These are phyloP conservation scores for Scaptomyza parva DNA, from an alignment of 2,888 invertebrate species.

Conservation along the genomic window DNA sequence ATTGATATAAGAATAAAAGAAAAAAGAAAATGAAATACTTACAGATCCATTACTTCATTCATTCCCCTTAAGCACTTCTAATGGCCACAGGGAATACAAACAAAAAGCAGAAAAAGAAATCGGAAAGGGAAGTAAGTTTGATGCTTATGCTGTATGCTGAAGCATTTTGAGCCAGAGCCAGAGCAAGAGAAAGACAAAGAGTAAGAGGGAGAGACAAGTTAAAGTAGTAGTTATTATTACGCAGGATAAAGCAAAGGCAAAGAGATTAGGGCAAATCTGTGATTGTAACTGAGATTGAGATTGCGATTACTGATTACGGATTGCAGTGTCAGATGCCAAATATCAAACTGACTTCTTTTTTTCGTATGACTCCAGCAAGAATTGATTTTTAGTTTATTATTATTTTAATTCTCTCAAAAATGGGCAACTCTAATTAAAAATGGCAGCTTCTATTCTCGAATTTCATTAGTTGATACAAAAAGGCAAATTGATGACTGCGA, in stretches of 20 bases:
- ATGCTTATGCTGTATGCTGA: conserved; percentile 2
- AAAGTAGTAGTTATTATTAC: conserved; percentile 71
- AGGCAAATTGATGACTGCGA: no score
- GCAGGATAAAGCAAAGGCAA: conserved; percentile 67
- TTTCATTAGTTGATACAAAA: no score
- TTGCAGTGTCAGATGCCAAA: conserved; percentile 14
- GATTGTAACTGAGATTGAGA: conserved; percentile 42
- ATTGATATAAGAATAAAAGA: no score
- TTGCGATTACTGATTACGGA: conserved; percentile 30
- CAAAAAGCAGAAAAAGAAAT: conserved; percentile 18
- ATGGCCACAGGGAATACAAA: conserved; percentile 8
- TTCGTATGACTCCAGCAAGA: conserved; percentile 6
- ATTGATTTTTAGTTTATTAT: no score
- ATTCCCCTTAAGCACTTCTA: not conserved
- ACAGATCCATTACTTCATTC: not conserved
- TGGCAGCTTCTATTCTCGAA: no score
- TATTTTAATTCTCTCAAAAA: no score
- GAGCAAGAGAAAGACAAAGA: not conserved
- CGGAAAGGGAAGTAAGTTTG: conserved; percentile 19
- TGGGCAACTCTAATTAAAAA: conserved; percentile 14
- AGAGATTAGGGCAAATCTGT: conserved; percentile 65
- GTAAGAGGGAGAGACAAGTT: conserved; percentile 8
- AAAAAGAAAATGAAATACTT: no score
- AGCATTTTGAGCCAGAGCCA: conserved; percentile 11
- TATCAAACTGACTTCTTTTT: not conserved